Evolutionary conservation across 2,113 vertebrate genomes (phyloP).

Genomic region (Strix uralensis): DNA sequence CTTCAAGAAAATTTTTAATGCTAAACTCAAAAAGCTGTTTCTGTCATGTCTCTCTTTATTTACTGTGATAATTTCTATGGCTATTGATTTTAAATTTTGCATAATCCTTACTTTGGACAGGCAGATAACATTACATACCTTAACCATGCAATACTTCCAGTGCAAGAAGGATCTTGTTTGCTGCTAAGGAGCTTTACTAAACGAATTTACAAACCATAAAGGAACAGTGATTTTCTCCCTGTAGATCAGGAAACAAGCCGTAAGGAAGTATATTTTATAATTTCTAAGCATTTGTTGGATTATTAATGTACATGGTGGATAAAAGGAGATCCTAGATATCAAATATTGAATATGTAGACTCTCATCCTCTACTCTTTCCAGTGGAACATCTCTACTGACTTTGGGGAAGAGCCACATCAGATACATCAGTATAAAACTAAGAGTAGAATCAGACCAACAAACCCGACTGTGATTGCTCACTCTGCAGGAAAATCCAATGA

Average conservation of each 20-base stretch:
- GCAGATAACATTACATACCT: background rate
- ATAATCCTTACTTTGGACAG: background rate
- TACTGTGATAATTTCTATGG: background rate
- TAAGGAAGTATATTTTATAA: background rate
- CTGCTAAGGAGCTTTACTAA: background rate
- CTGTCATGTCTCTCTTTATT: background rate
- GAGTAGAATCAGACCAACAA: background rate
- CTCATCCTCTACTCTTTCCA: background rate
- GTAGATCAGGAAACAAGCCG: background rate
- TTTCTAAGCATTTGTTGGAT: background rate
- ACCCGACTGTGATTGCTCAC: background rate
- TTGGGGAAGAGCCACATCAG: background rate
- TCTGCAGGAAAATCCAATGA: background rate
- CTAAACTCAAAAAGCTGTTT: background rate
- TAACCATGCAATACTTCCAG: background rate
- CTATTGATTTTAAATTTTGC: background rate
- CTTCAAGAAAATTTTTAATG: background rate
- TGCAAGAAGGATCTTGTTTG: background rate
- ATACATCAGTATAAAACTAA: background rate
- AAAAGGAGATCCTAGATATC: background rate
- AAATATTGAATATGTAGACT: background rate
- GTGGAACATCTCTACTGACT: background rate
- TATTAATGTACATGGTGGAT: background rate
- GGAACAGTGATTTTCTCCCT: background rate
- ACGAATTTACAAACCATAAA: background rate